Percentiles rank a stretch among this genome's conserved stretches.
Evolutionary conservation across 2,888 invertebrate species (phyloP).

Genomic region (Stegana nigrithorax): DNA sequence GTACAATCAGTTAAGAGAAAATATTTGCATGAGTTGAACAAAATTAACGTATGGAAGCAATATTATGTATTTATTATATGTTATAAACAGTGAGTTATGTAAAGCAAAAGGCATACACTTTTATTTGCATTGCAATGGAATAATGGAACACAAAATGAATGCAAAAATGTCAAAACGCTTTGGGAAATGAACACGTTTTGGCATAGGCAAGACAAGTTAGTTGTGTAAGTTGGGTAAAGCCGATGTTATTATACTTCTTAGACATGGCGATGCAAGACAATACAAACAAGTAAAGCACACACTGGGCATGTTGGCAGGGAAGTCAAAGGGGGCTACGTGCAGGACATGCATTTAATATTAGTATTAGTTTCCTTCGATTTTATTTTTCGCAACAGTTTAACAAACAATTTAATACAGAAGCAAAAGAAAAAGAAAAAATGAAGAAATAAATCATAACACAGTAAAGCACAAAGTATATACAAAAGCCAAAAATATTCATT

Average conservation of each 20-base stretch:
- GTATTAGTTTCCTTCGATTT: neutral
- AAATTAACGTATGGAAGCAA: too few relatives aligned
- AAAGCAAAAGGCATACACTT: slow-evolving; percentile 24
- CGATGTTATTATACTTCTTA: too few relatives aligned
- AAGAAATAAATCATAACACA: too few relatives aligned
- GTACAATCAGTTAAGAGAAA: slow-evolving; percentile 59
- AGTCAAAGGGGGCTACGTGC: too few relatives aligned
- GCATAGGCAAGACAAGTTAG: too few relatives aligned
- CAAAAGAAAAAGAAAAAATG: neutral
- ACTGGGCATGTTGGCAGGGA: too few relatives aligned
- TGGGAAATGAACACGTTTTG: too few relatives aligned
- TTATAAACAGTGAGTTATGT: too few relatives aligned
- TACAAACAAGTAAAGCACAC: too few relatives aligned
- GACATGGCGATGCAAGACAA: too few relatives aligned
- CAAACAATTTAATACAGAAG: neutral
- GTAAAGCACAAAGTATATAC: too few relatives aligned
- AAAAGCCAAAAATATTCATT: slow-evolving; percentile 34
- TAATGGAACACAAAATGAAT: slow-evolving; percentile 19
- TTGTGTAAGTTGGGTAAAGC: neutral
- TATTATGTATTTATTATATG: too few relatives aligned
- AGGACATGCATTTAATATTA: neutral
- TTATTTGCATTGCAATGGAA: slow-evolving; percentile 30
- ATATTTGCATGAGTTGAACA: slow-evolving; percentile 62
- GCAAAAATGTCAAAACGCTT: slow-evolving; percentile 16
- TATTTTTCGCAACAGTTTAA: neutral